Percentiles rank a stretch among this genome's conserved stretches.
These are phyloP conservation scores for Cyrtorhinus lividipennis DNA, from an alignment of 1,140 invertebrate genomes.

Conservation along the genomic window DNA sequence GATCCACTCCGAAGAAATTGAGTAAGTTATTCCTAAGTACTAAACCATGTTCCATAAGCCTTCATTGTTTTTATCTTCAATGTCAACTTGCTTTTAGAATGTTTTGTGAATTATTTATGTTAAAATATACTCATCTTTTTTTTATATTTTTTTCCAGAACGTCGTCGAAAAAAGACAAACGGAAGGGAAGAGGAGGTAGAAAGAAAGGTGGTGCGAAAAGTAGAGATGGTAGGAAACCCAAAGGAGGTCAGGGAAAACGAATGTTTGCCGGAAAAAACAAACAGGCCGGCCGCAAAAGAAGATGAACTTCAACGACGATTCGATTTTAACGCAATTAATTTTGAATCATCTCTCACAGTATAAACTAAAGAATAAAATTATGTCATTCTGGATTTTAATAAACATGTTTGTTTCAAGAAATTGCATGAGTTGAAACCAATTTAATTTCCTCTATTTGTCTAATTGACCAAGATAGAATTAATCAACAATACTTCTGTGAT, in stretches of 20 bases:
- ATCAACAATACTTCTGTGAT: too few relatives aligned
- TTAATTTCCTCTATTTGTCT: too few relatives aligned
- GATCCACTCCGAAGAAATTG: constrained; percentile 41
- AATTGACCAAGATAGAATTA: too few relatives aligned
- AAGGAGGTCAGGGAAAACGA: not conserved
- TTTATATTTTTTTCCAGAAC: not conserved
- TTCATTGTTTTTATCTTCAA: too few relatives aligned
- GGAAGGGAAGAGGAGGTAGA: not conserved
- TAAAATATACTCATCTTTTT: not conserved
- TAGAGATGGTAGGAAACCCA: not conserved
- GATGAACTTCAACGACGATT: too few relatives aligned
- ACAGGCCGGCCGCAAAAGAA: not conserved
- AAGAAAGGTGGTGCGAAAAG: not conserved
- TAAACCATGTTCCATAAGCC: too few relatives aligned
- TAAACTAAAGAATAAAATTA: too few relatives aligned
- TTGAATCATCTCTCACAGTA: too few relatives aligned
- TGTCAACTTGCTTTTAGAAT: not conserved
- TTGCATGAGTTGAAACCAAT: too few relatives aligned
- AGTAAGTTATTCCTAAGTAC: constrained; percentile 40
- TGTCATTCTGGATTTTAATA: too few relatives aligned
- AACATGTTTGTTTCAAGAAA: too few relatives aligned
- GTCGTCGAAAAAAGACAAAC: not conserved
- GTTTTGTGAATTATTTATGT: not conserved
- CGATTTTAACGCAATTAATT: too few relatives aligned
- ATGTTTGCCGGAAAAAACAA: not conserved